Conservation (phyloP, 2,888 invertebrate genomes). For the Nebria brevicollis region DNA sequence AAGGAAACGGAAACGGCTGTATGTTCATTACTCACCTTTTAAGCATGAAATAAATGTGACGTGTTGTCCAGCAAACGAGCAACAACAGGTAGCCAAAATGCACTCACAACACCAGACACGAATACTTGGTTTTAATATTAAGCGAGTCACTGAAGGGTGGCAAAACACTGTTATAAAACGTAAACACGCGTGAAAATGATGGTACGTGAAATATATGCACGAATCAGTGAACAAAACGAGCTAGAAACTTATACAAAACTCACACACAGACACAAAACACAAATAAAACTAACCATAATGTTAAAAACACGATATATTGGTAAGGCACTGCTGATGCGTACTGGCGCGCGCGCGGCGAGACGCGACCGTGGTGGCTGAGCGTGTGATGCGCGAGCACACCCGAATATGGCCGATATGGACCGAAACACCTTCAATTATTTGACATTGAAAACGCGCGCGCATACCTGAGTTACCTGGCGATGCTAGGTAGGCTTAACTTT, state of each 20-base stretch:
- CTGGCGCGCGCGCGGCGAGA: conserved; percentile 23
- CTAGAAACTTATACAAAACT: neutral
- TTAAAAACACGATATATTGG: conserved; percentile 9
- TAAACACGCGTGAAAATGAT: neutral
- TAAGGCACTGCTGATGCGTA: conserved; percentile 23
- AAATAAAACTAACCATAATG: neutral
- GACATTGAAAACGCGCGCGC: conserved; percentile 38
- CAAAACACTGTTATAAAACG: conserved; percentile 6
- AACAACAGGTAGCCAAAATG: conserved; percentile 36
- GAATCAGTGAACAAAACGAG: neutral
- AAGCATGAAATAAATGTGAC: conserved; percentile 32
- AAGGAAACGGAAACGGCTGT: neutral
- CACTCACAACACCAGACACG: conserved; percentile 9
- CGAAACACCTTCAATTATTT: conserved; percentile 45
- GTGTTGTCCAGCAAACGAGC: conserved; percentile 13
- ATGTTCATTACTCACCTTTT: conserved; percentile 28
- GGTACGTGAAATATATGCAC: neutral
- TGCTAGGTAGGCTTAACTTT: neutral
- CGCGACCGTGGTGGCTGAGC: conserved; percentile 19
- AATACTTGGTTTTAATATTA: neutral
- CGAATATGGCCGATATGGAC: conserved; percentile 42
- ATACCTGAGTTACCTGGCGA: conserved; percentile 15
- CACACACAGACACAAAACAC: conserved; percentile 13
- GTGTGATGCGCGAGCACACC: conserved; percentile 43
- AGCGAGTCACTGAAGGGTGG: neutral